Evolutionary conservation across 2,113 vertebrate genomes (phyloP), one percentile per base, ranked within the genome.

Genomic region (Prunella himalayana): DNA sequence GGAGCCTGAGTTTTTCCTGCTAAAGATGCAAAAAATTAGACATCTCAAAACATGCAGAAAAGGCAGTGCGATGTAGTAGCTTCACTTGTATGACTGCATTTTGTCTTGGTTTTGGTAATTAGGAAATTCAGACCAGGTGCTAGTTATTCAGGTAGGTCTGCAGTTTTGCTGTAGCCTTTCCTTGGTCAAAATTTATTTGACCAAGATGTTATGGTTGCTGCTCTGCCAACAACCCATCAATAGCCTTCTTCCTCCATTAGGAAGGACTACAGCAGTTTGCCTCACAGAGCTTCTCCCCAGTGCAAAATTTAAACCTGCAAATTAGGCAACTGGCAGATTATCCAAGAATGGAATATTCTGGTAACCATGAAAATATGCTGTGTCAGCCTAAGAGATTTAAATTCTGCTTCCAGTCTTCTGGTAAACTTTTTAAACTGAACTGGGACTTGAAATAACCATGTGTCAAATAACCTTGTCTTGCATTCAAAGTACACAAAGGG

Each of bases 51-150:
- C 20, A 21, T 31, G 12, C 39, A 54, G 66, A 63, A 49, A 78
- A 56, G 16, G 27, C 39, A 79, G 7, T 0, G 3, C 1, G 7
- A 8, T 0, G 0, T 49, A 63, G 14, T 53, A 49, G 31, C 14
- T 88, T 70, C 1, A 5, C 10, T 66, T 86, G 13, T 0, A 0
- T 56, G 61, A 30, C 63, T 72, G 20, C 2, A 0, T 87, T 78
- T 70, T 84, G 30, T 53, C 54, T 66, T 64, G 5, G 17, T 63
- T 82, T 44, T 39, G 33, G 35, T 66, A 59, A 47, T 28, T 13
- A 44, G 56, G 24, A 35, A 78, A 30, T 94, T 75, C 30, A 42
- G 24, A 57, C 22, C 21, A 12, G 23, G 11, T 81, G 60, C 8
- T 33, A 10, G 25, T 82, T 50, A 33, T 15, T 39, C 5, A 47